phyloP scores from a whole-genome alignment of 1,140 invertebrate genomes.

The Drosophila lacertosa region DNA sequence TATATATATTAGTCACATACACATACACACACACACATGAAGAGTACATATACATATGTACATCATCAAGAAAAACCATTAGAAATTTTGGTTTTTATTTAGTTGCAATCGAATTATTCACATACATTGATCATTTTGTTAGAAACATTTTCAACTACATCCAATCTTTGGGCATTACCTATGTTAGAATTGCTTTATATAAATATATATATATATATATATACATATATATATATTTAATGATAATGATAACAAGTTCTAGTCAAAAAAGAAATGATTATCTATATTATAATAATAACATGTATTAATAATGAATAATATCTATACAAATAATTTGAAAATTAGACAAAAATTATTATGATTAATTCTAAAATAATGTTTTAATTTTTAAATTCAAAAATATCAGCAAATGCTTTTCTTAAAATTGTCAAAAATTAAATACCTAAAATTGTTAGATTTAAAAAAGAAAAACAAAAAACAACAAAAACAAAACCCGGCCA shows the following conservation, averaged over 20 bases:
- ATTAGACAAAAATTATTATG: constrained; percentile 79
- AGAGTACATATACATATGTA: not conserved
- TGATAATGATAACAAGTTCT: constrained; percentile 46
- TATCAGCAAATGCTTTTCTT: constrained; percentile 58
- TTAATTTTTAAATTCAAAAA: constrained; percentile 59
- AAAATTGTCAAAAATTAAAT: constrained; percentile 15
- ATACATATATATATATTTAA: constrained; percentile 11
- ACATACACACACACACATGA: constrained; percentile 15
- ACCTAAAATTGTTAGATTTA: constrained; percentile 56
- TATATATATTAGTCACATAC: constrained; percentile 3
- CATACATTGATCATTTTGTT: constrained; percentile 19
- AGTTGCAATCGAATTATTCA: constrained; percentile 33
- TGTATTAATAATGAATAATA: constrained; percentile 61
- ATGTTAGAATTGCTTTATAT: constrained; percentile 44
- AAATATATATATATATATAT: constrained; percentile 15
- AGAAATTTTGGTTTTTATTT: constrained; percentile 12
- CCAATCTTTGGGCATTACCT: constrained; percentile 22
- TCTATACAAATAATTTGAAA: constrained; percentile 70
- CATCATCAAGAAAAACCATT: not conserved
- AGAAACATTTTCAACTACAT: constrained; percentile 4
- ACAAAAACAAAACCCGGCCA: constrained; percentile 25
- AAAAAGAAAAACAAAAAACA: constrained; percentile 20
- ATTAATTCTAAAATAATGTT: constrained; percentile 69
- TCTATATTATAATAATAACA: constrained; percentile 51
- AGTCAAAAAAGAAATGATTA: constrained; percentile 47